Conservation (phyloP, 1,140 invertebrate species). For the Drosophila subobscura region DNA sequence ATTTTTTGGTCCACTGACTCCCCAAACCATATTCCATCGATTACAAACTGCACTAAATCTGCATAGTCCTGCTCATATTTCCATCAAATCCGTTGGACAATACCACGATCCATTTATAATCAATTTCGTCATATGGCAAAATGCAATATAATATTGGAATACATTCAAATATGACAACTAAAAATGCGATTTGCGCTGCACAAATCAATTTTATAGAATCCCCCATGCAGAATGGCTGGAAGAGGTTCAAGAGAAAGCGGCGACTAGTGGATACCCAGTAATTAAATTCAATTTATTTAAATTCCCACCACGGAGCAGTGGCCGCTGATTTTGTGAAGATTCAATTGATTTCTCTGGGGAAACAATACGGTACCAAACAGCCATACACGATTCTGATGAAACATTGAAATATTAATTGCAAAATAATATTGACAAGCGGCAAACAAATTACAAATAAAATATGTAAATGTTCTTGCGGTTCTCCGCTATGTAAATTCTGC, state of each 20-base stretch:
- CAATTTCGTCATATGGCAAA: constrained; percentile 47
- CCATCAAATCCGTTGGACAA: constrained; percentile 31
- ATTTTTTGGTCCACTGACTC: constrained; percentile 18
- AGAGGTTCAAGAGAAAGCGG: neutral
- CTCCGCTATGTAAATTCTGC: constrained; percentile 14
- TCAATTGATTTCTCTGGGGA: no score
- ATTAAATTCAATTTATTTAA: neutral
- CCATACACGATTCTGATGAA: constrained; percentile 11
- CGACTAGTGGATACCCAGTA: constrained; percentile 19
- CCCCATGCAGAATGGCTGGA: no score
- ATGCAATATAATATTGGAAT: constrained; percentile 32
- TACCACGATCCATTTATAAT: constrained; percentile 25
- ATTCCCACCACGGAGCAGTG: no score
- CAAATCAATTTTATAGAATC: constrained; percentile 1
- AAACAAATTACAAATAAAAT: constrained; percentile 71
- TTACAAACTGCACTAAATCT: constrained; percentile 17
- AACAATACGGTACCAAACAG: neutral
- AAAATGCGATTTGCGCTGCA: neutral
- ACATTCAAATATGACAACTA: constrained; percentile 14
- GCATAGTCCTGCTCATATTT: constrained; percentile 22
- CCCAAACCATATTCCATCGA: constrained; percentile 9
- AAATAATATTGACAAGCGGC: constrained; percentile 73
- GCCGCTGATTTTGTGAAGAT: no score
- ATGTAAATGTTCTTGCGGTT: constrained; percentile 42
- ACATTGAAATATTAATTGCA: constrained; percentile 73